Evolutionary conservation across 2,113 vertebrate species (phyloP), one percentile per base, ranked within the genome.

Genomic region (Elephantulus edwardii): DNA sequence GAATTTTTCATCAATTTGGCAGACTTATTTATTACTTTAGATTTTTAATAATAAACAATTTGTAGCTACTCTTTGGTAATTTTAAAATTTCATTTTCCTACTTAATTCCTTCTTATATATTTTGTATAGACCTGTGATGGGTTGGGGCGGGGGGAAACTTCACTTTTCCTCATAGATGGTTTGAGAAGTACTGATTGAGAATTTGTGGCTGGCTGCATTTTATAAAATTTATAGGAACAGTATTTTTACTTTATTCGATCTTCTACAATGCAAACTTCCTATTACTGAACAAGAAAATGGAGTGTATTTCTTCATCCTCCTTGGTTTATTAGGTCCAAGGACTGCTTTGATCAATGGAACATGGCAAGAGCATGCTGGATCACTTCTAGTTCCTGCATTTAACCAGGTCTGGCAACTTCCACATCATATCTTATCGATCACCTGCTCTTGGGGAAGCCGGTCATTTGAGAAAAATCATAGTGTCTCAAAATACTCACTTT

Each of bases 401-500:
- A 16, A 79, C 4, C 40, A 54, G 66, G n/a, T 68, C 26, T 56
- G 35, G 33, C 40, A 90, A 80, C 28, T 81, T 74, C 33, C 1
- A 82, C 28, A 79, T 86, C n/a, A 44, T 72, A 66, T 22, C 28
- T 75, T 91, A 48, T 58, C 10, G 40, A 88, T 91, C 6, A 44
- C 50, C 3, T 48, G 35, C 9, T 91, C 13, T 72, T 12, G 38
- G 38, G 44, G 50, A 89, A 92, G 62, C 22, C n/a, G 87, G 22
- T 71, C 48, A 92, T 5, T 35, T 33, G 40, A n/a, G n/a, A 84
- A 92, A 72, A 92, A 50, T 83, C 71, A 95, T 35, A 28, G 12
- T 80, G 9, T 11, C 44, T 64, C 35, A 88, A 84, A 89, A 92
- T 94, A 97, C 98, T 98, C 97, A 99, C 99, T 97, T 97, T 99